phyloP scores from a whole-genome alignment of 2,797 vertebrate genomes.

The Karalla daura region DNA sequence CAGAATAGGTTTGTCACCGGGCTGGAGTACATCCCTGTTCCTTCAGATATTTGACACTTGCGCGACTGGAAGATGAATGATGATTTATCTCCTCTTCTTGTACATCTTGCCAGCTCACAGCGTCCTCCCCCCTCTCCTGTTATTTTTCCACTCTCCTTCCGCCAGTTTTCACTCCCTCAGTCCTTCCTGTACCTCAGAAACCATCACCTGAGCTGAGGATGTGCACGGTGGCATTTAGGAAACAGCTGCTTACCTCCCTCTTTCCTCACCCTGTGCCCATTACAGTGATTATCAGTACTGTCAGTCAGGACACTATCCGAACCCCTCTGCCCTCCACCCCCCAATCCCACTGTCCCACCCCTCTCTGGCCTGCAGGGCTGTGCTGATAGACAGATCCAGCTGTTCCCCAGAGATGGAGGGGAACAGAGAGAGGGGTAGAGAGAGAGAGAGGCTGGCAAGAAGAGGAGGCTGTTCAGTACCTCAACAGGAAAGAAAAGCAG shows the following conservation, averaged over 20 bases:
- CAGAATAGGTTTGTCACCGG: conserved; percentile 13
- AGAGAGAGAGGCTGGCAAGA: conserved; percentile 42
- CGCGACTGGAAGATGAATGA: conserved; percentile 45
- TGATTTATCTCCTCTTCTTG: conserved; percentile 40
- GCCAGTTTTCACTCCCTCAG: neutral
- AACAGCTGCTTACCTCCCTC: conserved; percentile 65
- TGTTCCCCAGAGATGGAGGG: conserved; percentile 44
- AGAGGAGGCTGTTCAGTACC: conserved; percentile 50
- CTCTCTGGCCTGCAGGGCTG: conserved; percentile 52
- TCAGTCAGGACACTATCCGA: conserved; percentile 68
- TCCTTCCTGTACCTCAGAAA: conserved; percentile 31
- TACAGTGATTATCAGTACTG: conserved; percentile 76
- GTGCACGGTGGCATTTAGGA: conserved; percentile 45
- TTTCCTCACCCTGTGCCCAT: conserved; percentile 63
- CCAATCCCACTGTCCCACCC: conserved; percentile 46
- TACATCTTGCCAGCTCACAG: conserved; percentile 38
- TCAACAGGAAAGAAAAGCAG: conserved; percentile 44
- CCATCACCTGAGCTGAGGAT: conserved; percentile 19
- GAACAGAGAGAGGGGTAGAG: conserved; percentile 33
- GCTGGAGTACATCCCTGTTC: conserved; percentile 15
- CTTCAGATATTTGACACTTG: conserved; percentile 42
- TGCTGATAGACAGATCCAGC: conserved; percentile 51
- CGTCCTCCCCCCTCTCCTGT: conserved; percentile 17
- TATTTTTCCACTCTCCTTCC: conserved; percentile 38
- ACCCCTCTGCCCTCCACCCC: conserved; percentile 21